phyloP scores from a whole-genome alignment of 1,140 invertebrate genomes.

The Neodiprion virginianus region DNA sequence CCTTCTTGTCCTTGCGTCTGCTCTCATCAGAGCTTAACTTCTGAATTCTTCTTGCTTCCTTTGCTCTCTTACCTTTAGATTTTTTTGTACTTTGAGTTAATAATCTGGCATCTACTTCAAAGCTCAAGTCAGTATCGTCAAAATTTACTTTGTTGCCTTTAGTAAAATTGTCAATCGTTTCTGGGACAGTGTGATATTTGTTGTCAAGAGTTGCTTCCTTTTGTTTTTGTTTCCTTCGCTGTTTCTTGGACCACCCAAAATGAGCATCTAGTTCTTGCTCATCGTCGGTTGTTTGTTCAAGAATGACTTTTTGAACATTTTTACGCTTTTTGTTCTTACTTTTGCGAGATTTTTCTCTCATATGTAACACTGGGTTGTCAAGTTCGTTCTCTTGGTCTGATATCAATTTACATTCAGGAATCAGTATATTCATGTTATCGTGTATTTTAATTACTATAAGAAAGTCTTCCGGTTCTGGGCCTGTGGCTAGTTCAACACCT shows the following conservation, averaged over 20 bases:
- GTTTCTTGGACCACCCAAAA: conserved; percentile 59
- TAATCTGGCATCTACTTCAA: conserved; percentile 15
- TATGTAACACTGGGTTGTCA: conserved; percentile 19
- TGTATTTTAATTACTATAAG: conserved; percentile 34
- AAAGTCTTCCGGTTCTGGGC: conserved; percentile 29
- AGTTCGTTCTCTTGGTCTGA: conserved; percentile 59
- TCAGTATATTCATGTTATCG: conserved; percentile 42
- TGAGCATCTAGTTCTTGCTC: conserved; percentile 49
- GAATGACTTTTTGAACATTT: conserved; percentile 42
- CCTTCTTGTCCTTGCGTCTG: conserved; percentile 36
- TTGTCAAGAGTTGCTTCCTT: conserved; percentile 40
- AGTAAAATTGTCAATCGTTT: conserved; percentile 29
- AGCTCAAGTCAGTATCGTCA: conserved; percentile 3
- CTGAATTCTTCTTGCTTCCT: conserved; percentile 45
- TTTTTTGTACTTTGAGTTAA: conserved; percentile 28
- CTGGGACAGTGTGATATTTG: conserved; percentile 44
- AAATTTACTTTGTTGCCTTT: not conserved
- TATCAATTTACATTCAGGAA: conserved; percentile 54
- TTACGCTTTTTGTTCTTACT: conserved; percentile 53
- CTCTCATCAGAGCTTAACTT: conserved; percentile 30
- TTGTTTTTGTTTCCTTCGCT: conserved; percentile 57
- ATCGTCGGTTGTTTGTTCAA: conserved; percentile 42
- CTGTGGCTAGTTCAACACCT: conserved; percentile 14
- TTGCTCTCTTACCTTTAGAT: conserved; percentile 51
- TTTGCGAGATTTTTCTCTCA: conserved; percentile 48